A percentile compares a stretch with the other conserved stretches of the same genome.
phyloP scores from a whole-genome alignment of 2,113 vertebrate genomes.

The Elephantulus edwardii region DNA sequence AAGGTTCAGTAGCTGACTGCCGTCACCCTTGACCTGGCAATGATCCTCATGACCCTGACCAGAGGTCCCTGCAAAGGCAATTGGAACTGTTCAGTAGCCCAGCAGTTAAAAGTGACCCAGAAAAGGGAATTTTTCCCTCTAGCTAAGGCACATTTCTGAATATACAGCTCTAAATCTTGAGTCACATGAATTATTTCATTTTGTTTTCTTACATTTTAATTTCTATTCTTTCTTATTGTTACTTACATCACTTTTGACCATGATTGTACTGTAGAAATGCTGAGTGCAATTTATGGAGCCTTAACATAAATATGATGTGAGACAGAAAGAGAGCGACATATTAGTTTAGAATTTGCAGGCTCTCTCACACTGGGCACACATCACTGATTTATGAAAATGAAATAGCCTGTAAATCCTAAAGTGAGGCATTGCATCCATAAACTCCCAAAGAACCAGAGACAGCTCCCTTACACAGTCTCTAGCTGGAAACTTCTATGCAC shows the following conservation, averaged over 20 bases:
- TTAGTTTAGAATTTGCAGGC: slow-evolving; percentile 75
- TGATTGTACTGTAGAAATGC: neutral
- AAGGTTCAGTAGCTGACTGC: slow-evolving; percentile 15
- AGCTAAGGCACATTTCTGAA: slow-evolving; percentile 9
- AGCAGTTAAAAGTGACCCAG: neutral
- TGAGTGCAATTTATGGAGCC: slow-evolving; percentile 61
- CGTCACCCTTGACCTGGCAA: neutral
- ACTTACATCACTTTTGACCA: slow-evolving; percentile 53
- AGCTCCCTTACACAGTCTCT: neutral
- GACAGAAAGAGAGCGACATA: slow-evolving; percentile 72
- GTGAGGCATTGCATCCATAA: neutral
- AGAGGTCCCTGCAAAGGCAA: neutral
- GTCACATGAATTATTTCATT: slow-evolving; percentile 40
- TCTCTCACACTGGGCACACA: neutral
- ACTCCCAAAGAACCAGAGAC: neutral
- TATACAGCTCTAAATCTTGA: neutral
- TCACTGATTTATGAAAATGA: neutral
- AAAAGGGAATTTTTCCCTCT: neutral
- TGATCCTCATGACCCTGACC: neutral
- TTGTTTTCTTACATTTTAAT: slow-evolving; percentile 67
- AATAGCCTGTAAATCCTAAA: slow-evolving; percentile 42
- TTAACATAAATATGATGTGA: slow-evolving; percentile 67
- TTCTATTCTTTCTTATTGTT: slow-evolving; percentile 45
- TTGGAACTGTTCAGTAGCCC: neutral
- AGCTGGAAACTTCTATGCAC: neutral